phyloP scores from a whole-genome alignment of 1,140 invertebrate species.

The Drosophila bocki region DNA sequence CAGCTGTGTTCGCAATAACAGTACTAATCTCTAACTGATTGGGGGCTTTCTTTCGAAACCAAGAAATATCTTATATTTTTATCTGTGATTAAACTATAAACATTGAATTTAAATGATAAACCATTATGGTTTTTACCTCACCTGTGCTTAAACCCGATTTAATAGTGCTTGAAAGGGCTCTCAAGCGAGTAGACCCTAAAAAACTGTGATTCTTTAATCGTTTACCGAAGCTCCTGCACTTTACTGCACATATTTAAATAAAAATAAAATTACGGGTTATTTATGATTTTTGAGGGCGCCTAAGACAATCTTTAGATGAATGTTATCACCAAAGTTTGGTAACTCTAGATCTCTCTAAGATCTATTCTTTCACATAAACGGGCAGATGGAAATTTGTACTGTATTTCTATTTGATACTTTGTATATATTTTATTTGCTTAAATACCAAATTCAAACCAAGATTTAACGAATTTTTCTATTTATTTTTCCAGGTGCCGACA shows the following conservation, averaged over 20 bases:
- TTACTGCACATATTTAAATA: neutral
- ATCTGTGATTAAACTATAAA: neutral
- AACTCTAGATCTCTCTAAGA: no score
- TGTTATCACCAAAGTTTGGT: no score
- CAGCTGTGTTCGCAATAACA: conserved; percentile 5
- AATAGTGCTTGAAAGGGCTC: neutral
- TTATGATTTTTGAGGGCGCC: no score
- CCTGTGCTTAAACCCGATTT: neutral
- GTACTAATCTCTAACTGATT: neutral
- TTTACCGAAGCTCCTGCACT: no score
- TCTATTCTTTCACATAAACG: no score
- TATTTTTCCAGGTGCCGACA: conserved; percentile 12
- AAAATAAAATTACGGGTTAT: no score
- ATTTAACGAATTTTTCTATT: neutral
- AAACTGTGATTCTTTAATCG: no score
- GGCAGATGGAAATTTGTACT: no score
- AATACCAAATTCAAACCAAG: neutral
- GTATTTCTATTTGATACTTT: no score
- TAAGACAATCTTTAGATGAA: no score
- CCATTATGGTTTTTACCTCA: neutral
- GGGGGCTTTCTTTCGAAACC: no score
- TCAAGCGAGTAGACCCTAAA: neutral
- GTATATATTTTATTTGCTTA: neutral
- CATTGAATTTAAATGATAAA: neutral
- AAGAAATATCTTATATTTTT: neutral